Conservation (phyloP, 1,140 invertebrate species). For the Aphaenogaster rudis region DNA sequence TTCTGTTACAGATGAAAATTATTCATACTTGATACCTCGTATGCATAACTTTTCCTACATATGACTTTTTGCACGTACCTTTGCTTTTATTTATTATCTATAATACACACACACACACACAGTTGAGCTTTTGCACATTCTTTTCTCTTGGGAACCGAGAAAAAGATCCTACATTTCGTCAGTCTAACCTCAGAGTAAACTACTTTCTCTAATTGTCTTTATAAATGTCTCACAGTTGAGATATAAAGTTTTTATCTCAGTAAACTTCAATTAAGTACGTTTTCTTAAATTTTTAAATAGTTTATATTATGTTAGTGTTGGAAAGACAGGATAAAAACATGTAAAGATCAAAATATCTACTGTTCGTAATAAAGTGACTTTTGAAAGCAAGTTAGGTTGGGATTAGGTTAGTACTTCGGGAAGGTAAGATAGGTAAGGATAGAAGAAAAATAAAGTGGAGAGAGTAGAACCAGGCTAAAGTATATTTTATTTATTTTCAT, state of each 20-base stretch:
- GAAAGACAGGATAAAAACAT: background rate
- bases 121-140: background rate
- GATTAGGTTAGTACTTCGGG: background rate
- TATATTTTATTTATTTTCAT: background rate
- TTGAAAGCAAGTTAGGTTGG: background rate
- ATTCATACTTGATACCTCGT: background rate
- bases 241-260: background rate
- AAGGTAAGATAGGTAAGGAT: no score
- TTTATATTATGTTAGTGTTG: background rate
- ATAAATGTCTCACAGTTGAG: background rate
- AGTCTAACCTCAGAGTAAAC: background rate
- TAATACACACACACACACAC: background rate
- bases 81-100: conserved; percentile 8
- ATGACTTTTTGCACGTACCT: background rate
- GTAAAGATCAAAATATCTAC: background rate
- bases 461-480: background rate
- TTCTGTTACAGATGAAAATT: background rate
- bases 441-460: background rate
- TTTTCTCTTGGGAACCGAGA: background rate
- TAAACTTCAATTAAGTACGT: background rate
- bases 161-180: background rate
- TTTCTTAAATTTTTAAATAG: background rate
- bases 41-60: background rate
- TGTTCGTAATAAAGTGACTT: background rate
- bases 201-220: background rate